Conservation (phyloP, 2,113 vertebrate species). For the Ictalurus punctatus region DNA sequence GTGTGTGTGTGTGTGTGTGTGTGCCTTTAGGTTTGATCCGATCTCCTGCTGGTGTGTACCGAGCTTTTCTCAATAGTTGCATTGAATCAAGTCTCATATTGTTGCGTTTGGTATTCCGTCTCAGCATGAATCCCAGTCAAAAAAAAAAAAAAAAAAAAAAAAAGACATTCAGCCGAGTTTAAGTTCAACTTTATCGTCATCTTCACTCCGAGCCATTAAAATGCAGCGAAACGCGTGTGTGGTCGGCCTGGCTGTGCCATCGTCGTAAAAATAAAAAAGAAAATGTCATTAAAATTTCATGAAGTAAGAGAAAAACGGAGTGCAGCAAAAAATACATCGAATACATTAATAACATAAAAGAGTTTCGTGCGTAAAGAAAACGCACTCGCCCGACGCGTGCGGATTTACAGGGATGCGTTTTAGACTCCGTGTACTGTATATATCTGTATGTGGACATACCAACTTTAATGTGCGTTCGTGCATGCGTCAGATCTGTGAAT, state of each 20-base stretch:
- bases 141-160: background rate
- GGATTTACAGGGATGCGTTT: background rate
- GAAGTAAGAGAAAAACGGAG: conserved; percentile 4
- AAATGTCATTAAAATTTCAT: conserved; percentile 16
- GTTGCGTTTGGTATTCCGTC: conserved; percentile 36
- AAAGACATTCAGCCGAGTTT: background rate
- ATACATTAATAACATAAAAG: conserved; percentile 13
- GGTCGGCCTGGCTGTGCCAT: background rate
- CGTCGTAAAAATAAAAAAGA: background rate
- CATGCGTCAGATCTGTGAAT: no score
- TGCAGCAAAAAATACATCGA: background rate
- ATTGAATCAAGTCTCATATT: conserved; percentile 42
- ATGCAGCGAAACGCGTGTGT: background rate
- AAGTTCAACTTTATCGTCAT: conserved; percentile 12
- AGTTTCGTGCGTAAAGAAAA: background rate
- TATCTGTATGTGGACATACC: background rate
- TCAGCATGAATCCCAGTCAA: conserved; percentile 10
- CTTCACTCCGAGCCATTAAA: background rate
- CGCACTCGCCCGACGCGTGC: background rate
- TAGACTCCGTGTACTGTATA: background rate
- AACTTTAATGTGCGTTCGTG: no score
- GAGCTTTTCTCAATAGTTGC: conserved; percentile 36
- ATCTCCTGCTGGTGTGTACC: conserved; percentile 40
- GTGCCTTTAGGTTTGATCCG: conserved; percentile 21
- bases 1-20: conserved; percentile 24